Percentiles rank a stretch among this genome's conserved stretches.
Conservation (phyloP, 1,140 invertebrate genomes). For the Nephila pilipes region DNA sequence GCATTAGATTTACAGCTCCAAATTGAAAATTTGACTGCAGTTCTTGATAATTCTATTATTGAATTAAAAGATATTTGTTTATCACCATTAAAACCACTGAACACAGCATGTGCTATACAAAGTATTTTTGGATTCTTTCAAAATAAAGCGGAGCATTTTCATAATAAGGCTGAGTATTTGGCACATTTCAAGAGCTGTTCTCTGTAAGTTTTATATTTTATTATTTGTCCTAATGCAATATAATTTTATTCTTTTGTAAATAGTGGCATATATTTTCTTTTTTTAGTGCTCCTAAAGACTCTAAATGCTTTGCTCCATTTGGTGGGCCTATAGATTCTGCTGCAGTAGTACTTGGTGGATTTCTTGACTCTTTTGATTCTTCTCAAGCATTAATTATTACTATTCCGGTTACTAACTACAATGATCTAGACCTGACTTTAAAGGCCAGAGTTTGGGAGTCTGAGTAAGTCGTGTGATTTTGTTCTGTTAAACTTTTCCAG, state of each 20-base stretch:
- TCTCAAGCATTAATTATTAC: slow-evolving; percentile 94
- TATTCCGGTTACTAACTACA: slow-evolving; percentile 93
- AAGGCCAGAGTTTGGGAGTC: slow-evolving; percentile 95
- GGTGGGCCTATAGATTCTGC: slow-evolving; percentile 94
- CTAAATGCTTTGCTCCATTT: slow-evolving; percentile 89
- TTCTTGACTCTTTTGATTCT: slow-evolving; percentile 89
- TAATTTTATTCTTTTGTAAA: background rate
- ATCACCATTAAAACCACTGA: slow-evolving; percentile 86
- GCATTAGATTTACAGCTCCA: slow-evolving; percentile 89
- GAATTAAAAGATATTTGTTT: slow-evolving; percentile 93
- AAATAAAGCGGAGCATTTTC: slow-evolving; percentile 84
- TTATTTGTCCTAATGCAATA: background rate
- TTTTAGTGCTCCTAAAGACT: slow-evolving; percentile 48
- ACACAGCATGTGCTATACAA: slow-evolving; percentile 91
- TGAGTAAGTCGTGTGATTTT: slow-evolving; percentile 82
- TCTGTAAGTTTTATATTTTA: slow-evolving; percentile 79
- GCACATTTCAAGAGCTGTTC: slow-evolving; percentile 86
- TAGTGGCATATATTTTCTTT: background rate
- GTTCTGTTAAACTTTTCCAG: background rate
- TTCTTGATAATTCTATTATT: slow-evolving; percentile 78
- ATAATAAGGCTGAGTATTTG: slow-evolving; percentile 86
- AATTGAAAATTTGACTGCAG: slow-evolving; percentile 81
- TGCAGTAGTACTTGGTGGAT: slow-evolving; percentile 94
- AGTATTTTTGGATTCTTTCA: slow-evolving; percentile 95
- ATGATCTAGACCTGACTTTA: slow-evolving; percentile 87